Conservation (phyloP, 1,140 invertebrate species). For the Drosophila guanche region DNA sequence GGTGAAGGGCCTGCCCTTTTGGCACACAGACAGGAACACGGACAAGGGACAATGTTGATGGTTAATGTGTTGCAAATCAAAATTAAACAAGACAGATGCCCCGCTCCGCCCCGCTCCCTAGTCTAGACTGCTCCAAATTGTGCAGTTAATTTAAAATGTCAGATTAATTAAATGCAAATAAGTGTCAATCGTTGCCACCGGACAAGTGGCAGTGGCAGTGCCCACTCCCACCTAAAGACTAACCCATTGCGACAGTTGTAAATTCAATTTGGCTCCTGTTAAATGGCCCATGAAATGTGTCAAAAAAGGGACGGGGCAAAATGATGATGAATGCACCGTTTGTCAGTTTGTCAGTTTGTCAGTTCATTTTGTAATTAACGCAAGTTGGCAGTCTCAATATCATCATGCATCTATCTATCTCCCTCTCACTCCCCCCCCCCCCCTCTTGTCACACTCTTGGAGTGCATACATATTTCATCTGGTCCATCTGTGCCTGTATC, state of each 20-base stretch:
- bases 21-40: neutral
- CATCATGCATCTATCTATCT: neutral
- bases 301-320: constrained; percentile 29
- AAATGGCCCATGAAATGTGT: constrained; percentile 66
- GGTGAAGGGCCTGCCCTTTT: neutral
- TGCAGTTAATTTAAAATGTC: constrained; percentile 76
- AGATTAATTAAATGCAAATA: constrained; percentile 81
- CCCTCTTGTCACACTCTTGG: neutral
- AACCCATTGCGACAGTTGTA: constrained; percentile 13
- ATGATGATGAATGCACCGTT: constrained; percentile 56
- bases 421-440: too few species aligned
- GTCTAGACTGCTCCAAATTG: constrained; percentile 26
- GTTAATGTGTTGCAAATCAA: constrained; percentile 79
- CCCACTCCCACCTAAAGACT: neutral
- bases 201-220: neutral
- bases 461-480: too few species aligned
- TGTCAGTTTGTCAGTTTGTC: constrained; percentile 28
- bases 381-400: neutral
- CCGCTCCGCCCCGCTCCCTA: neutral
- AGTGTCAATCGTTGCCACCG: constrained; percentile 58
- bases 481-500: neutral
- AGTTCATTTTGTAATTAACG: constrained; percentile 49
- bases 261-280: constrained; percentile 59
- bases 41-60: constrained; percentile 19
- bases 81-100: constrained; percentile 73